Percentiles rank a stretch among this genome's conserved stretches.
Evolutionary conservation across 2,888 invertebrate genomes (phyloP).

Genomic region (Halictus quadricinctus): DNA sequence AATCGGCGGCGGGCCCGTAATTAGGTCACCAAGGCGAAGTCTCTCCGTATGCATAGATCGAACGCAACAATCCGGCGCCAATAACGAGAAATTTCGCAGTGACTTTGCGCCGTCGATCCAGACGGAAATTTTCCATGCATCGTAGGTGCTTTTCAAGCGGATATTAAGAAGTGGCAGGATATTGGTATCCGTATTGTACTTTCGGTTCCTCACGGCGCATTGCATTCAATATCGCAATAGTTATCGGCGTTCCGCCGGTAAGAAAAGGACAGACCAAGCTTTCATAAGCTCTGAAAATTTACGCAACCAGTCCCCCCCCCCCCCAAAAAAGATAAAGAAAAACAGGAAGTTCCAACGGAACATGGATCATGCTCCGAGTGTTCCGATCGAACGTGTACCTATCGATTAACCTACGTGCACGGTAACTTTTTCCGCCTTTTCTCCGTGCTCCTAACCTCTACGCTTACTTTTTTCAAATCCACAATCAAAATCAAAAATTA

Average conservation of each 20-base stretch:
- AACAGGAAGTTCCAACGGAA: not conserved
- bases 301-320: not conserved
- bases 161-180: conserved; percentile 65
- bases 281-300: conserved; percentile 38
- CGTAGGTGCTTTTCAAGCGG: conserved; percentile 50
- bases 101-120: conserved; percentile 32
- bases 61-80: conserved; percentile 23
- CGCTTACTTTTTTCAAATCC: not conserved
- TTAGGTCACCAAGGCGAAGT: not conserved
- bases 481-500: too few relatives aligned
- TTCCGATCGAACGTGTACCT: conserved; percentile 35
- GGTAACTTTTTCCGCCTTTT: not conserved
- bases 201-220: conserved; percentile 45
- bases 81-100: conserved; percentile 39
- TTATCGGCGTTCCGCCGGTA: conserved; percentile 16
- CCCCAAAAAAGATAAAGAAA: not conserved
- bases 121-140: conserved; percentile 58
- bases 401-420: conserved; percentile 40
- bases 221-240: conserved; percentile 57
- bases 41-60: not conserved
- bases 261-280: conserved; percentile 21
- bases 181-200: conserved; percentile 64
- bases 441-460: not conserved
- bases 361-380: not conserved
- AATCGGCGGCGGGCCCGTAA: not conserved